A percentile compares a stretch with the other conserved stretches of the same genome.
Evolutionary conservation across 2,888 invertebrate genomes (phyloP).

Genomic region (Drosophila cracens): DNA sequence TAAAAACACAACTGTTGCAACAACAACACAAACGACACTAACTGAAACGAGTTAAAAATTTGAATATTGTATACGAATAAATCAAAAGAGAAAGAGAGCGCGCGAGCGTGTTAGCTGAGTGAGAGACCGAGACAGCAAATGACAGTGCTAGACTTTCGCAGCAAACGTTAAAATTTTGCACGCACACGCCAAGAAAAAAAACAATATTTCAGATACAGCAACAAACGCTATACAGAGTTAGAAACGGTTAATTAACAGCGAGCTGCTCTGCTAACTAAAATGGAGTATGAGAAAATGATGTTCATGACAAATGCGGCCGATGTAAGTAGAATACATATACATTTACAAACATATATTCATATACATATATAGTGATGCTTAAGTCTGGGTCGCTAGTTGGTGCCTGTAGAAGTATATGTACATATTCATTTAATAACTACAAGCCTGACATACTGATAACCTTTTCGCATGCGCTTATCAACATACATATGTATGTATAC

Average conservation of each 20-base stretch:
- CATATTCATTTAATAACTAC: conserved; percentile 25
- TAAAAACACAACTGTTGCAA: conserved; percentile 52
- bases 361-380: neutral
- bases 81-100: conserved; percentile 48
- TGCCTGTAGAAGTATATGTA: conserved; percentile 8
- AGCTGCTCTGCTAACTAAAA: conserved; percentile 39
- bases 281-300: conserved; percentile 81
- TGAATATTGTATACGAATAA: conserved; percentile 34
- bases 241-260: conserved; percentile 11
- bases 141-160: conserved; percentile 70
- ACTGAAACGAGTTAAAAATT: conserved; percentile 49
- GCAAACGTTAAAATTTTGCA: conserved; percentile 60
- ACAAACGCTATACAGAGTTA: conserved; percentile 3
- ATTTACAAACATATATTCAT: neutral
- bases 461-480: conserved; percentile 50
- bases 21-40: conserved; percentile 31
- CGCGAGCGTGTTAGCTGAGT: conserved; percentile 23
- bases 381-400: conserved; percentile 23
- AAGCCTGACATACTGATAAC: conserved; percentile 45
- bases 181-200: conserved; percentile 47
- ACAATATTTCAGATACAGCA: conserved; percentile 24
- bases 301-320: conserved; percentile 63
- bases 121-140: conserved; percentile 54
- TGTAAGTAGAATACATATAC: conserved; percentile 53
- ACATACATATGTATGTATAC: conserved; percentile 11